Base-by-base conservation (phyloP, 2,113 vertebrate species). In the Apodemus sylvaticus region DNA sequence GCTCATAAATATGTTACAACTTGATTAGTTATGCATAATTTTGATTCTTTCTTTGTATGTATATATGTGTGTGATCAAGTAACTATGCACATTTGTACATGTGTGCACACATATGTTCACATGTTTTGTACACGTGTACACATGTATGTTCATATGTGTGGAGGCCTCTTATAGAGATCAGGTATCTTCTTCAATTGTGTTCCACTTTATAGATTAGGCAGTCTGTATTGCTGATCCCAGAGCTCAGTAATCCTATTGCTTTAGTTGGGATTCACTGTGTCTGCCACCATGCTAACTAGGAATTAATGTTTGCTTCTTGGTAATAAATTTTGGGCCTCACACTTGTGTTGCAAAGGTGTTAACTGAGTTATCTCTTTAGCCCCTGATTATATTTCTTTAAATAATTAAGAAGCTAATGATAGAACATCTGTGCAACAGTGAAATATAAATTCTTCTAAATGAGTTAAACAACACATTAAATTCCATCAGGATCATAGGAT, bases 321-420 rank as follows among this genome's bases (percentile, higher is more conserved):
- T 31, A 64, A 64, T 64, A 34, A 34, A 34, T 83, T 45, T 29
- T 83, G 9, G 16, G 45, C 31, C 29, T 34, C 42, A 66, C 24
- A 86, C 62, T 48, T 34, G 83, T 66, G 9, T 42, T 86, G 26
- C 13, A 62, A 20, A 62, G n/a, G 42, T 66, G 3, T 86, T 68
- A 66, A 48, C 29, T 20, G 10, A 66, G 26, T 36, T 34, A 48
- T 48, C 42, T 36, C 62, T 34, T 45, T 3, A 48, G 17, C 42
- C 62, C 17, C 39, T 8, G 3, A 71, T 92, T 90, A 9, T 77
- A 79, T 92, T 92, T 93, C 19, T 87, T 83, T 90, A 66, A 92
- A 92, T 92, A 88, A 93, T 94, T 71, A 91, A 17, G 73, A n/a
- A n/a, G 77, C 53, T 89, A 93, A 86, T 85, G 93, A 95, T 91